Percentiles rank a stretch among this genome's conserved stretches.
These are phyloP conservation scores for Leucoma salicis DNA, from an alignment of 2,888 invertebrate species.

Conservation along the genomic window DNA sequence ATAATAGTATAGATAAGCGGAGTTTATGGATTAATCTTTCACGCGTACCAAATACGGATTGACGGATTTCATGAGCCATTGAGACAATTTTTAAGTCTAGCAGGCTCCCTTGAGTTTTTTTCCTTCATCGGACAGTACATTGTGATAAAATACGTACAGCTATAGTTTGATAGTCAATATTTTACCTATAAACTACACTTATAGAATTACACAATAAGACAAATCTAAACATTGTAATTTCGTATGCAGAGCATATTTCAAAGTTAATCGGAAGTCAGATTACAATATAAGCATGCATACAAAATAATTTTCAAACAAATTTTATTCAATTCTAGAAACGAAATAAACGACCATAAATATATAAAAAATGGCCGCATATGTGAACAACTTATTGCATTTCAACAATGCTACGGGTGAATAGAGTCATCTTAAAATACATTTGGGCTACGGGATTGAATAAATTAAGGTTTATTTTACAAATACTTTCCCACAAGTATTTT, in stretches of 20 bases:
- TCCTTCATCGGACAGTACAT: too few species aligned
- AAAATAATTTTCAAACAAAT: constrained; percentile 41
- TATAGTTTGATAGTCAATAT: too few species aligned
- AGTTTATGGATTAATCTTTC: too few species aligned
- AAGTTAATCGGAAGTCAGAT: constrained; percentile 21
- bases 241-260: neutral
- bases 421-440: constrained; percentile 55
- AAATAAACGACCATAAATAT: constrained; percentile 43
- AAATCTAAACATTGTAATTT: too few species aligned
- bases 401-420: constrained; percentile 51
- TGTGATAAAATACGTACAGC: too few species aligned
- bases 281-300: constrained; percentile 25
- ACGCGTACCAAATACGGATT: too few species aligned
- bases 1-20: too few species aligned
- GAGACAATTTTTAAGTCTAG: too few species aligned
- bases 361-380: constrained; percentile 49
- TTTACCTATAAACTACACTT: too few species aligned
- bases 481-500: constrained; percentile 32
- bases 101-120: too few species aligned
- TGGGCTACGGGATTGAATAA: constrained; percentile 51
- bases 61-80: too few species aligned
- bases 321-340: constrained; percentile 47
- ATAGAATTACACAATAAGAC: too few species aligned
- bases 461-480: constrained; percentile 37
- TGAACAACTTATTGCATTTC: constrained; percentile 41